Evolutionary conservation across 2,888 invertebrate species (phyloP).

Genomic region (Spisula solida): DNA sequence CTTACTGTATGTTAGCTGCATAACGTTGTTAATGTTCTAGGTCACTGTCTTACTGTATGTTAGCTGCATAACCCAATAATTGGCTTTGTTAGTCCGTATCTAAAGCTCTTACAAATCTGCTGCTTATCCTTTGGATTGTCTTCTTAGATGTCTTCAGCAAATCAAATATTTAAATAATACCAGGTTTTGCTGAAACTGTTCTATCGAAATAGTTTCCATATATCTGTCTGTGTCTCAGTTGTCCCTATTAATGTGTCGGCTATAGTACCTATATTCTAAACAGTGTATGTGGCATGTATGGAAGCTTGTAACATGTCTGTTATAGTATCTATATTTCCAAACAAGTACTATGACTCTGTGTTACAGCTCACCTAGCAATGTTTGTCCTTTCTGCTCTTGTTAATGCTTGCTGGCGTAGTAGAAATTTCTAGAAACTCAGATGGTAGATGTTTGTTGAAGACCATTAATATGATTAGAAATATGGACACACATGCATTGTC

Average conservation of each 20-base stretch:
- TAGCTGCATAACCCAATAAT: background rate
- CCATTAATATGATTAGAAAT: background rate
- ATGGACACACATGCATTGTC: background rate
- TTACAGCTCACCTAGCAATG: background rate
- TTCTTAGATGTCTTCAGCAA: background rate
- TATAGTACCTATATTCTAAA: no score
- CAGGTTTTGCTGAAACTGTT: background rate
- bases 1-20: background rate
- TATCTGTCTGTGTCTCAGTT: background rate
- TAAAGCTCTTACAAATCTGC: background rate
- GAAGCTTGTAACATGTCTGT: background rate
- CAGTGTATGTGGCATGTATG: no score
- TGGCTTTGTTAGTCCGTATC: background rate
- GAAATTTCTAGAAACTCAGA: background rate
- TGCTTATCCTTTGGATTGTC: background rate
- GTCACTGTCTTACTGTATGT: background rate
- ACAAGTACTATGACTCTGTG: background rate
- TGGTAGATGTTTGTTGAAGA: background rate
- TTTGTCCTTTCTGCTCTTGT: conserved; percentile 6
- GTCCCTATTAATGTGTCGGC: background rate
- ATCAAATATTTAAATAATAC: no score
- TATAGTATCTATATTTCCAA: background rate
- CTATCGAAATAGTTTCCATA: background rate
- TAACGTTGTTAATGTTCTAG: background rate
- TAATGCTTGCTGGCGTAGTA: background rate